These are phyloP conservation scores for Drymodes brunneopygia DNA, from an alignment of 2,113 vertebrate species.

Conservation along the genomic window DNA sequence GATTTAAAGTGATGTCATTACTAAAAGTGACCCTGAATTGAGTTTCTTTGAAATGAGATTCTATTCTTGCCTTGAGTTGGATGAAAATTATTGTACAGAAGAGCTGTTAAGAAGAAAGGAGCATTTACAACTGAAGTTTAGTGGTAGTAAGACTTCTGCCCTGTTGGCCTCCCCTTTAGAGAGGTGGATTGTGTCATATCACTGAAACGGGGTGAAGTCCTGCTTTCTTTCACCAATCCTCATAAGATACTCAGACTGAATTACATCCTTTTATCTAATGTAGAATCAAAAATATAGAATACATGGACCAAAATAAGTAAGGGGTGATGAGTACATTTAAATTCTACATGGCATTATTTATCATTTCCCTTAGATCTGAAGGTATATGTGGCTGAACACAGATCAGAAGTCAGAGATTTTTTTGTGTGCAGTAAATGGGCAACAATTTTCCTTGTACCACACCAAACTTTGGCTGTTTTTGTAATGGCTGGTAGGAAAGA, in stretches of 20 bases:
- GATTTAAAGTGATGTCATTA: background rate
- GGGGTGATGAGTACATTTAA: background rate
- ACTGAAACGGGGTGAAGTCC: background rate
- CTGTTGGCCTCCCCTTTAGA: background rate
- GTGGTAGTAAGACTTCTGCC: background rate
- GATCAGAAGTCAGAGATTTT: background rate
- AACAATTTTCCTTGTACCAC: background rate
- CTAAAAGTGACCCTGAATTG: background rate
- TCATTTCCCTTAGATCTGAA: background rate
- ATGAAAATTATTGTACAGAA: background rate
- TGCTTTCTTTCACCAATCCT: background rate
- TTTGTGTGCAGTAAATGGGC: background rate
- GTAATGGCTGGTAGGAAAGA: background rate
- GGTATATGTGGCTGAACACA: rapidly evolving
- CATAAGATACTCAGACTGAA: background rate
- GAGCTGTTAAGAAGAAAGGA: background rate
- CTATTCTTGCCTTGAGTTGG: background rate
- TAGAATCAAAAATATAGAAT: background rate
- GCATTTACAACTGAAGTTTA: background rate
- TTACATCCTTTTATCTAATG: background rate
- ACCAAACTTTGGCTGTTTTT: background rate
- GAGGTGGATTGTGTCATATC: background rate
- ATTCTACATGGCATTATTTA: background rate
- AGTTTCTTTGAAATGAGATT: background rate
- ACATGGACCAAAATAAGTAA: background rate